These are phyloP conservation scores for Lysandra bellargus DNA, from an alignment of 2,888 invertebrate species.

Conservation along the genomic window DNA sequence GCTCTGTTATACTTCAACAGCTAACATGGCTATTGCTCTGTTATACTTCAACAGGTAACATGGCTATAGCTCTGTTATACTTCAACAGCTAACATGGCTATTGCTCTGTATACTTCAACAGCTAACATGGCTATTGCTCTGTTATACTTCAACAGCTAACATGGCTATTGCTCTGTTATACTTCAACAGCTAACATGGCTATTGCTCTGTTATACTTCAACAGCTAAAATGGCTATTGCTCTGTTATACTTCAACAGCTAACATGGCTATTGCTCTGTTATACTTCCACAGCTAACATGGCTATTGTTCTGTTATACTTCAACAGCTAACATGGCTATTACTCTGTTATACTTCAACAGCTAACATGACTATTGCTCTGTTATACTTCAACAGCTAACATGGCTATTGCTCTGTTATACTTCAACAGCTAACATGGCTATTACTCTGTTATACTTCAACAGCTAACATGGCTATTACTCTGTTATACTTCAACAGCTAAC, in stretches of 20 bases:
- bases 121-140: too few species aligned
- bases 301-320: too few species aligned
- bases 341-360: conserved; percentile 53
- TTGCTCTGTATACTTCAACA: conserved; percentile 53
- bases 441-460: too few species aligned
- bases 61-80: conserved; percentile 52
- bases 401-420: not conserved
- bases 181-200: too few species aligned
- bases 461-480: conserved; percentile 52
- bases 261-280: too few species aligned
- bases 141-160: not conserved
- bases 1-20: conserved; percentile 53
- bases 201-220: conserved; percentile 53
- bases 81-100: not conserved
- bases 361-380: not conserved
- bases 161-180: too few species aligned
- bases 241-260: conserved; percentile 72
- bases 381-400: conserved; percentile 72
- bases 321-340: too few species aligned
- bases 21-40: too few species aligned
- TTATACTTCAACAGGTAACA: not conserved
- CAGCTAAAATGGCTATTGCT: too few species aligned
- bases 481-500: not conserved
- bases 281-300: not conserved
- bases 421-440: not conserved